Evolutionary conservation across 1,140 invertebrate species (phyloP).

Genomic region (Drosophila kanapiae): DNA sequence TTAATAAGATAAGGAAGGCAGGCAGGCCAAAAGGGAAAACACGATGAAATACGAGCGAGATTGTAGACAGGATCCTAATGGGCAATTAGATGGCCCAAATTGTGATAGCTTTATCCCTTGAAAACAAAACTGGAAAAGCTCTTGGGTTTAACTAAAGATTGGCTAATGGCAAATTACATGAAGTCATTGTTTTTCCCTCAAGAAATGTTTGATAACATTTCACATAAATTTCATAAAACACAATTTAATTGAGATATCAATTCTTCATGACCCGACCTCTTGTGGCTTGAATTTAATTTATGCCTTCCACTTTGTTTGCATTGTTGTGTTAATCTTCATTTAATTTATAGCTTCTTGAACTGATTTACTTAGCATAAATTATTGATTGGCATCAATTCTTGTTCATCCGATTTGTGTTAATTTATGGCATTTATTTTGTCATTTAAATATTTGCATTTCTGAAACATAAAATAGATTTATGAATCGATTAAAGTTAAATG

Average conservation of each 20-base stretch:
- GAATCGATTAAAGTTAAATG: background rate
- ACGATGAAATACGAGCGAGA: slow-evolving; percentile 12
- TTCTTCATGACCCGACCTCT: too few relatives aligned
- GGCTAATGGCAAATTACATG: slow-evolving; percentile 1
- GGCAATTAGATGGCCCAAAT: slow-evolving; percentile 17
- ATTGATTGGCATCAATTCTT: background rate
- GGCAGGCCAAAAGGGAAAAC: slow-evolving; percentile 7
- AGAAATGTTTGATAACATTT: background rate
- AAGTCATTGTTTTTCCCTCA: background rate
- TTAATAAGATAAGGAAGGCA: slow-evolving; percentile 4
- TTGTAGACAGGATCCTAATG: slow-evolving; percentile 18
- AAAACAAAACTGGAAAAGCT: slow-evolving; percentile 8
- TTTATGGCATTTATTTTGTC: background rate
- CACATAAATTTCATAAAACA: background rate
- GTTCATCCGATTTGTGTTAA: background rate
- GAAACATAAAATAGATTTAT: background rate
- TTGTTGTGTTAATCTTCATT: background rate
- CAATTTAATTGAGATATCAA: background rate
- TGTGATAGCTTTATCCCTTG: slow-evolving; percentile 25
- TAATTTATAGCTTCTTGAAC: slow-evolving; percentile 6
- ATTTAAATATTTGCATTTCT: background rate
- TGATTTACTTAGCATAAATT: slow-evolving; percentile 4
- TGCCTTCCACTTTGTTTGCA: background rate
- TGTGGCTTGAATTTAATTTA: background rate
- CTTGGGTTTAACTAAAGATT: slow-evolving; percentile 10